Conservation (phyloP, 53 echinoderm and acorn worm genomes). For the Echinometra lucunter region DNA sequence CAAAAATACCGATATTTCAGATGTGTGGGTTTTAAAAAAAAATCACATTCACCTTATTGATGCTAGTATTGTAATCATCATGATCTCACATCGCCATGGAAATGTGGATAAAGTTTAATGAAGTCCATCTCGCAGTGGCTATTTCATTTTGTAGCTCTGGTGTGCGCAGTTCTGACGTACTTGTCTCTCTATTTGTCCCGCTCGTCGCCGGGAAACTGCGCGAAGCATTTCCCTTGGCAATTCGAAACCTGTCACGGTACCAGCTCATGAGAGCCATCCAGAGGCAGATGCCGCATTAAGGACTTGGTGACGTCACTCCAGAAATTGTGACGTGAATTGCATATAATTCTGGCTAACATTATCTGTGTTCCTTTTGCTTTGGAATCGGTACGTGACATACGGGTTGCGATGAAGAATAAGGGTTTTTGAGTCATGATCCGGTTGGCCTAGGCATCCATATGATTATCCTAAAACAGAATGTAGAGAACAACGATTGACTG, state of each 20-base stretch:
- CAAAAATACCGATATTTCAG: no score
- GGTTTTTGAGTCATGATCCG: constrained; percentile 28
- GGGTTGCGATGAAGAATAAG: neutral
- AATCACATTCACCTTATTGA: neutral
- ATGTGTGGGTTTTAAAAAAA: no score
- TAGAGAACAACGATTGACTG: neutral
- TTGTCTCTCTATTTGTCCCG: neutral
- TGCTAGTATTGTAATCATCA: constrained; percentile 12
- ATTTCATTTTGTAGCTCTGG: neutral
- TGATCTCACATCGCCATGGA: constrained; percentile 31
- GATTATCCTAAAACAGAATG: constrained; percentile 13
- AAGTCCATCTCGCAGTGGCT: neutral
- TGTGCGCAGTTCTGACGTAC: constrained; percentile 49
- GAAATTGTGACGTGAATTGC: neutral
- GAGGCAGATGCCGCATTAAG: neutral
- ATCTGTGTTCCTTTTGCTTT: neutral
- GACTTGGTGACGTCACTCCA: constrained; percentile 6
- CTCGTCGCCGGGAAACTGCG: constrained; percentile 51
- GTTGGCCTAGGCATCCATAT: constrained; percentile 16
- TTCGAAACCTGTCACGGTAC: neutral
- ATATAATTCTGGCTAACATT: constrained; percentile 16
- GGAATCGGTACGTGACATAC: neutral
- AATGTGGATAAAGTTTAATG: neutral
- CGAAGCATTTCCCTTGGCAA: constrained; percentile 10
- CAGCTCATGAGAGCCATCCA: neutral